Percentiles rank a stretch among this genome's conserved stretches.
These are phyloP conservation scores for Melanotaenia trifasciata DNA, from an alignment of 2,797 vertebrate genomes.

Conservation along the genomic window DNA sequence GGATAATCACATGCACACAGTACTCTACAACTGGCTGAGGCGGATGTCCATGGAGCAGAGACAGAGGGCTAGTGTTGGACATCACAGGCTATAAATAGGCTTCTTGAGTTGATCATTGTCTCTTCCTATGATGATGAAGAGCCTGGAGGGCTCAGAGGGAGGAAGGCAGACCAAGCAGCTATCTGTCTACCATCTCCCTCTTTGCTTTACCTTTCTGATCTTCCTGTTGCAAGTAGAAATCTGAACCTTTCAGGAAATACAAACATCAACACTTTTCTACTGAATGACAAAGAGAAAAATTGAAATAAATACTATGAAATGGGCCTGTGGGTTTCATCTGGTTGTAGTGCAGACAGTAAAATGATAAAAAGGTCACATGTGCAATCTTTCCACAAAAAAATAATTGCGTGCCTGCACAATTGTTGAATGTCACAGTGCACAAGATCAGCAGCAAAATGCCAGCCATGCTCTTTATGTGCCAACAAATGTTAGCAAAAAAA, in stretches of 20 bases:
- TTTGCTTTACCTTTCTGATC: slow-evolving; percentile 54
- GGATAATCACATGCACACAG: slow-evolving; percentile 61
- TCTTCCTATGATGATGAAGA: slow-evolving; percentile 75
- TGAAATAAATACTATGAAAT: not conserved
- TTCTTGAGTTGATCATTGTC: slow-evolving; percentile 77
- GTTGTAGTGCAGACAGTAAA: not conserved
- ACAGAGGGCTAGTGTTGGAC: slow-evolving; percentile 77
- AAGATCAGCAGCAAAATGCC: slow-evolving; percentile 55
- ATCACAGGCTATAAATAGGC: slow-evolving; percentile 76
- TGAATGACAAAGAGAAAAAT: not conserved
- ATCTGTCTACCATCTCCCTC: slow-evolving; percentile 33
- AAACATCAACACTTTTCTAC: not conserved
- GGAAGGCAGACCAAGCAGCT: slow-evolving; percentile 37
- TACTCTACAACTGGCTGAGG: slow-evolving; percentile 53
- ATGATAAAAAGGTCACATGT: slow-evolving; percentile 55
- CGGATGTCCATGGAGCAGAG: slow-evolving; percentile 71
- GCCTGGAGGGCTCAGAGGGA: slow-evolving; percentile 59
- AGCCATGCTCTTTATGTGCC: slow-evolving; percentile 10
- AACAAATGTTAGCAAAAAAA: no score
- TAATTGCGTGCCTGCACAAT: not conserved
- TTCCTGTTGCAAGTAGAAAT: slow-evolving; percentile 25
- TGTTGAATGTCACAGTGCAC: slow-evolving; percentile 63
- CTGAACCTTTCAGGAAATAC: slow-evolving; percentile 10
- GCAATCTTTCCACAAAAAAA: slow-evolving; percentile 16
- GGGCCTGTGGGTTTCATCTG: not conserved